Conservation (phyloP, 2,888 invertebrate genomes). For the Hoplodrina blanda region DNA sequence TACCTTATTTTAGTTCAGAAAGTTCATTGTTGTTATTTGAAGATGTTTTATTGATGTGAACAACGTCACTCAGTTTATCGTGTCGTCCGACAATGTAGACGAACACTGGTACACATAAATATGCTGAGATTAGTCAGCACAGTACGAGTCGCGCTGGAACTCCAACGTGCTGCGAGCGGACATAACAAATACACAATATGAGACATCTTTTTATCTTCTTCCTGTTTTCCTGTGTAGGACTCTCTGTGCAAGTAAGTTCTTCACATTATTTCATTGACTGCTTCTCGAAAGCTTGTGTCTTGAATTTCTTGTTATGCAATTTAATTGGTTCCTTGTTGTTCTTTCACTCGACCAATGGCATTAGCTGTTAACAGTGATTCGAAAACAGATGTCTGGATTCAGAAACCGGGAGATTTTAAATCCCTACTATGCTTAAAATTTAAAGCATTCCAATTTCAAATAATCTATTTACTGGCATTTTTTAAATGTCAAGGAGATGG, state of each 20-base stretch:
- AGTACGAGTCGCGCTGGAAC: slow-evolving; percentile 30
- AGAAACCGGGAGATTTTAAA: not conserved
- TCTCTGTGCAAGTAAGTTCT: slow-evolving; percentile 70
- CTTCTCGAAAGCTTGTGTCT: not conserved
- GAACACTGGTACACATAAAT: slow-evolving; percentile 44
- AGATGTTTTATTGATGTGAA: not conserved
- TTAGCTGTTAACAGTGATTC: not conserved
- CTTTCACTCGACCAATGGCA: not conserved
- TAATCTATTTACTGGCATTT: no score
- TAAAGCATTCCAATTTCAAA: no score
- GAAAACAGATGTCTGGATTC: not conserved
- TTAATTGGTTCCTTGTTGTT: not conserved
- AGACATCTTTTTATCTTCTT: slow-evolving; percentile 47
- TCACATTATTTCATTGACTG: not conserved
- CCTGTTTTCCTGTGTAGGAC: slow-evolving; percentile 60
- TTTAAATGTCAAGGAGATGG: no score
- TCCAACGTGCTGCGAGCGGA: slow-evolving; percentile 5
- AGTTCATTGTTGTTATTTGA: no score
- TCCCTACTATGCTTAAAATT: not conserved
- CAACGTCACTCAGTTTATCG: slow-evolving; percentile 9
- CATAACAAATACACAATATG: slow-evolving; percentile 37
- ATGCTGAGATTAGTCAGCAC: slow-evolving; percentile 30
- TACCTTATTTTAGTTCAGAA: not conserved
- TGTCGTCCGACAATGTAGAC: slow-evolving; percentile 38
- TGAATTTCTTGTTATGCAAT: not conserved